A percentile compares a stretch with the other conserved stretches of the same genome.
Evolutionary conservation across 2,113 vertebrate genomes (phyloP).

Genomic region (Mustelus asterias): DNA sequence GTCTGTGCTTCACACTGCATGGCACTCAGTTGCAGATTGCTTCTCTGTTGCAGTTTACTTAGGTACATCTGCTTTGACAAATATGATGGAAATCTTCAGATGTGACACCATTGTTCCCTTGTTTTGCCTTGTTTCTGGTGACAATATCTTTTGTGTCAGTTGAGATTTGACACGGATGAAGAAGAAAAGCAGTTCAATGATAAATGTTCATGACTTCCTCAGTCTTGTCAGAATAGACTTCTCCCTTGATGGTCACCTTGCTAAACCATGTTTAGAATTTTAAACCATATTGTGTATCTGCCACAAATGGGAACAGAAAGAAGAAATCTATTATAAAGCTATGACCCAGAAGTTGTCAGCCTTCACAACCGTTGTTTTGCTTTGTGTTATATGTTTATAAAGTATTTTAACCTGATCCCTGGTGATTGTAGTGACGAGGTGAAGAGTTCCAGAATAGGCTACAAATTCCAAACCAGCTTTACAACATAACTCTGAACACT

Average conservation of each 20-base stretch:
- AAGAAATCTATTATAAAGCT: slow-evolving; percentile 12
- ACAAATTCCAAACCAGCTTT: not conserved
- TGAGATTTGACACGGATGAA: slow-evolving; percentile 35
- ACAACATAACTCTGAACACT: not conserved
- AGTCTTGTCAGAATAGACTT: slow-evolving; percentile 41
- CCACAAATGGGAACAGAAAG: not conserved
- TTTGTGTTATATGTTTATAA: slow-evolving; percentile 22
- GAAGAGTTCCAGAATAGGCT: not conserved
- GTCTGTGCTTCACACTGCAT: slow-evolving; percentile 38
- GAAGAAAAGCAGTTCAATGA: slow-evolving; percentile 39
- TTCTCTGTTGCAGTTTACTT: slow-evolving; percentile 38
- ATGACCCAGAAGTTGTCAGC: not conserved
- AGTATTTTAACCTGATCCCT: slow-evolving; percentile 17
- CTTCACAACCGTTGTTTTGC: not conserved
- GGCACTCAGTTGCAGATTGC: slow-evolving; percentile 37
- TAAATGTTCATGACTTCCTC: slow-evolving; percentile 39
- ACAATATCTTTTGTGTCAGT: slow-evolving; percentile 39
- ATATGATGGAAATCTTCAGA: slow-evolving; percentile 38
- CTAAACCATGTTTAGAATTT: slow-evolving; percentile 33
- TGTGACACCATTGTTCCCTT: slow-evolving; percentile 36
- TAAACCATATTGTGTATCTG: not conserved
- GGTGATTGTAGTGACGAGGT: not conserved
- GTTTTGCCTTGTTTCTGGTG: slow-evolving; percentile 36
- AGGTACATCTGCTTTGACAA: slow-evolving; percentile 39
- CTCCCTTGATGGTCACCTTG: slow-evolving; percentile 39